Percentiles rank a stretch among this genome's conserved stretches.
These are phyloP conservation scores for Arizona elegans DNA, from an alignment of 2,113 vertebrate species.

Conservation along the genomic window DNA sequence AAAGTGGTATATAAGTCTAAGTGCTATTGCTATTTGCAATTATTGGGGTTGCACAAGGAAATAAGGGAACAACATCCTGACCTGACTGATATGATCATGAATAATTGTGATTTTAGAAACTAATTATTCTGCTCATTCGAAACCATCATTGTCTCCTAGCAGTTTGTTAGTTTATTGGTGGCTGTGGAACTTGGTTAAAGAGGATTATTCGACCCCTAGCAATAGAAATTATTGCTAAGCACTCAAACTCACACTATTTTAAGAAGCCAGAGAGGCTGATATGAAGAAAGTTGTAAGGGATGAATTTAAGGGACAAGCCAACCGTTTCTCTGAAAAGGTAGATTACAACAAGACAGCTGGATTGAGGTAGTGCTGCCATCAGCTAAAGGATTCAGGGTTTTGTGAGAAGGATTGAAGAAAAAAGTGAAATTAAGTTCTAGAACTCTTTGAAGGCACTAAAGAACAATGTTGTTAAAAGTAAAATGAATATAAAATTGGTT, in stretches of 20 bases:
- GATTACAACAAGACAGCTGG: neutral
- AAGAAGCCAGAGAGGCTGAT: neutral
- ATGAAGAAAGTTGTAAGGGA: neutral
- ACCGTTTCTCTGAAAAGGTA: neutral
- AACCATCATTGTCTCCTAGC: neutral
- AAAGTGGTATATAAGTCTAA: no score
- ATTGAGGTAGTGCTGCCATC: neutral
- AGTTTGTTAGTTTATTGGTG: neutral
- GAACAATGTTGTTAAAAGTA: neutral
- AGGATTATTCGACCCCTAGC: neutral
- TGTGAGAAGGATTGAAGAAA: neutral
- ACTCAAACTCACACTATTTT: neutral
- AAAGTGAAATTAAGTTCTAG: neutral
- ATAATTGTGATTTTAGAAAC: constrained; percentile 1
- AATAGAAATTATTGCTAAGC: neutral
- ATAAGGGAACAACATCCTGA: neutral
- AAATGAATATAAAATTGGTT: neutral
- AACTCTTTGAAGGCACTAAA: neutral
- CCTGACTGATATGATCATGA: neutral
- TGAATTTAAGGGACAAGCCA: neutral
- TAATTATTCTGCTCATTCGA: neutral
- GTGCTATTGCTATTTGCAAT: neutral
- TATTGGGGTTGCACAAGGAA: neutral
- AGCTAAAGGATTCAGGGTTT: neutral
- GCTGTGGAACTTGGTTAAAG: neutral